Conservation (phyloP, 2,113 vertebrate species). For the Lepisosteus osseus region DNA sequence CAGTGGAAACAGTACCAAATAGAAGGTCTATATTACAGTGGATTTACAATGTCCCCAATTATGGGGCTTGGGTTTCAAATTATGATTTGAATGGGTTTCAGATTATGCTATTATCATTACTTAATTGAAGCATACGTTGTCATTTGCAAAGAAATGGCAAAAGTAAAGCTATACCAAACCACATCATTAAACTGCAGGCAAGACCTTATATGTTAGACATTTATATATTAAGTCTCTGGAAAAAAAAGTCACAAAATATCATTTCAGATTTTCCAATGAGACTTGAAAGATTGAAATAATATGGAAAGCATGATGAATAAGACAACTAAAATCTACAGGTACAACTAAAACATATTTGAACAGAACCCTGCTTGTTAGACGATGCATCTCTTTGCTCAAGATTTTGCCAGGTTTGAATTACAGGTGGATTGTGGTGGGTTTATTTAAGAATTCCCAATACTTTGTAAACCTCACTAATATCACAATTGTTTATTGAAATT, state of each 20-base stretch:
- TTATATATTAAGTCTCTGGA: constrained; percentile 1
- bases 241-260: constrained; percentile 7
- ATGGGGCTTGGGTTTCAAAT: not conserved
- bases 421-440: too few species aligned
- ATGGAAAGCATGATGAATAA: too few species aligned
- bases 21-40: not conserved
- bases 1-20: not conserved
- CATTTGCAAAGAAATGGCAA: constrained; percentile 7
- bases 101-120: not conserved
- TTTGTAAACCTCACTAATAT: too few species aligned
- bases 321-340: too few species aligned
- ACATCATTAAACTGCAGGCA: constrained; percentile 5
- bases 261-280: constrained; percentile 13
- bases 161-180: not conserved
- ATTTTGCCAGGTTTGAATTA: too few species aligned
- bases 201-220: constrained; percentile 19
- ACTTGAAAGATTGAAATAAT: not conserved
- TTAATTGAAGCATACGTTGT: constrained; percentile 15
- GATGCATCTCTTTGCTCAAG: too few species aligned
- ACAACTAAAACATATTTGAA: too few species aligned
- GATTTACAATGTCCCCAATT: constrained; percentile 9
- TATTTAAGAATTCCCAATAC: too few species aligned
- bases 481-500: too few species aligned
- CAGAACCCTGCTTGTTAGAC: too few species aligned
- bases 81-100: not conserved